phyloP scores from a whole-genome alignment of 2,797 vertebrate species.

The Erithacus rubecula region DNA sequence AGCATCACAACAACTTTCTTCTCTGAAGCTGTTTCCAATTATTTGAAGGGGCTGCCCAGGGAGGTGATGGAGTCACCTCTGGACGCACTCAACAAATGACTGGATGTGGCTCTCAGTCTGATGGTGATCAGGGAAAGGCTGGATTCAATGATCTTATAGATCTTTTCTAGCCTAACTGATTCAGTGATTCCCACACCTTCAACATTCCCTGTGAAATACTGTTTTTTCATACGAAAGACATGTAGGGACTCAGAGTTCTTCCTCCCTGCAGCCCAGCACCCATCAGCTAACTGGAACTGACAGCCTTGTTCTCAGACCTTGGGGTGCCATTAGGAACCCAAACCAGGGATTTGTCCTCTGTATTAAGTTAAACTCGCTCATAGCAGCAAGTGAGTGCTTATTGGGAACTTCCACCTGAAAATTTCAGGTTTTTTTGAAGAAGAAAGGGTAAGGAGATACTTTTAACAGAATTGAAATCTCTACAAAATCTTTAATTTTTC shows the following conservation, averaged over 20 bases:
- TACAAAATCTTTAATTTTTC: neutral
- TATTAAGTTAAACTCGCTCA: rapidly evolving
- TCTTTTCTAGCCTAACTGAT: neutral
- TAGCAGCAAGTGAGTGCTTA: rapidly evolving
- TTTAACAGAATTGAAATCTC: neutral
- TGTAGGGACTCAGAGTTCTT: rapidly evolving
- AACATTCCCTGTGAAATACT: neutral
- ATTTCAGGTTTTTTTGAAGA: neutral
- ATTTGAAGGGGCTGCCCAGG: neutral
- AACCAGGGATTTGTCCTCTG: neutral
- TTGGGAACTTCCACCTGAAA: neutral
- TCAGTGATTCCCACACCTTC: neutral
- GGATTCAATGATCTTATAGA: neutral
- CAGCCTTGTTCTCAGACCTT: neutral
- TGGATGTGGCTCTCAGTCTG: rapidly evolving
- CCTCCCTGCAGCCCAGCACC: neutral
- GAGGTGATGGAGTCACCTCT: neutral
- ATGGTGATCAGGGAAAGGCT: neutral
- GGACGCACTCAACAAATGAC: neutral
- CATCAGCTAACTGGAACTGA: neutral
- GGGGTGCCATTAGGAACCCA: neutral
- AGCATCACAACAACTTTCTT: neutral
- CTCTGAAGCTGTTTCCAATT: neutral
- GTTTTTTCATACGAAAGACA: neutral
- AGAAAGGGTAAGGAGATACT: neutral